A percentile compares a stretch with the other conserved stretches of the same genome.
Evolutionary conservation across 1,140 invertebrate genomes (phyloP).

Genomic region (Plectrocnemia conspersa): DNA sequence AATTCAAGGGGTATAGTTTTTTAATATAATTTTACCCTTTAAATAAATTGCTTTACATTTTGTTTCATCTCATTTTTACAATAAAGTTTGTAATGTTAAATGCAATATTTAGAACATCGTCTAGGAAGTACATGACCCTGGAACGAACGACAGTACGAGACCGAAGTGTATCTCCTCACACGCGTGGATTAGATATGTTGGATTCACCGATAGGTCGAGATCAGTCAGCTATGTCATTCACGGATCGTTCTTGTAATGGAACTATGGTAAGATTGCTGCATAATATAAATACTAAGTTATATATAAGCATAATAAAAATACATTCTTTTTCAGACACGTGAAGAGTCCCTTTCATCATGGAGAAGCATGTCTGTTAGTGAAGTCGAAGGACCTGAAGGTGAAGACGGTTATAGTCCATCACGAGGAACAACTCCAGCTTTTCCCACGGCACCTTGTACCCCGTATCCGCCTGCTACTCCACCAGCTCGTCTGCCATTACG

Average conservation of each 20-base stretch:
- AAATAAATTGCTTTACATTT: too few species aligned
- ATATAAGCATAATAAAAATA: neutral
- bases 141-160: constrained; percentile 52
- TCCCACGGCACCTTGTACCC: constrained; percentile 82
- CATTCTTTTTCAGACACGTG: constrained; percentile 52
- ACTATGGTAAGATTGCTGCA: constrained; percentile 27
- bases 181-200: constrained; percentile 25
- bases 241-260: constrained; percentile 26
- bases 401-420: constrained; percentile 38
- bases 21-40: too few species aligned
- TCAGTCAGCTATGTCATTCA: constrained; percentile 8
- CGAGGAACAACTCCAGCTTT: constrained; percentile 85
- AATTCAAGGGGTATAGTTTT: too few species aligned
- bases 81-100: neutral
- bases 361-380: constrained; percentile 56
- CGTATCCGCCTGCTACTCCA: constrained; percentile 64
- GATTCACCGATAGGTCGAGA: constrained; percentile 32
- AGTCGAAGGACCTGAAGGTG: constrained; percentile 46
- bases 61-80: neutral
- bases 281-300: neutral
- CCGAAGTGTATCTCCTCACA: constrained; percentile 43
- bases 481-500: constrained; percentile 56
- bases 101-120: constrained; percentile 52
- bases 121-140: constrained; percentile 53
- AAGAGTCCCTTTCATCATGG: constrained; percentile 61